Conservation (phyloP, 2,113 vertebrate genomes). For the Sarotherodon lohbergeri region DNA sequence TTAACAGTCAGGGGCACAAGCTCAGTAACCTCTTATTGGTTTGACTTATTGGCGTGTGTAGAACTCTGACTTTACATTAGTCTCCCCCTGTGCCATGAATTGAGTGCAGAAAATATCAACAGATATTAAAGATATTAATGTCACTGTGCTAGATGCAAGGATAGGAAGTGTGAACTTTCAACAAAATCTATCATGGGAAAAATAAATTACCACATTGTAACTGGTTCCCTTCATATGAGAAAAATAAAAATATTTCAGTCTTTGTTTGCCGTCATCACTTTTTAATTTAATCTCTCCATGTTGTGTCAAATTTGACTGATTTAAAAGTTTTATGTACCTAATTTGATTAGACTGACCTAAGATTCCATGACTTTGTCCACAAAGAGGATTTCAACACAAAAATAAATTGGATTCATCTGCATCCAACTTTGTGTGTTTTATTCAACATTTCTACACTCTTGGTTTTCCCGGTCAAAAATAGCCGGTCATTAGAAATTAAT, state of each 20-base stretch:
- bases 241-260: neutral
- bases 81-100: neutral
- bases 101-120: neutral
- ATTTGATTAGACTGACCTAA: neutral
- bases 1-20: neutral
- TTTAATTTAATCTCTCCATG: neutral
- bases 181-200: neutral
- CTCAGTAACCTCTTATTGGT: neutral
- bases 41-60: fast-evolving
- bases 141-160: neutral
- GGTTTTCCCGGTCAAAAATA: fast-evolving
- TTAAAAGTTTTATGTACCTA: neutral
- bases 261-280: neutral
- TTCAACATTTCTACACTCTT: neutral
- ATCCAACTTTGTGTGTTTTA: neutral
- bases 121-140: neutral
- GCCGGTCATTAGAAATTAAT: neutral
- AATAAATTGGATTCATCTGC: neutral
- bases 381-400: neutral
- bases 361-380: neutral
- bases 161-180: neutral
- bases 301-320: neutral
- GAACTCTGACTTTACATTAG: fast-evolving
- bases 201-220: neutral
- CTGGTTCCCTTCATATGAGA: neutral